Base-by-base conservation (phyloP, 2,888 invertebrate species). In the Andrena marginata region DNA sequence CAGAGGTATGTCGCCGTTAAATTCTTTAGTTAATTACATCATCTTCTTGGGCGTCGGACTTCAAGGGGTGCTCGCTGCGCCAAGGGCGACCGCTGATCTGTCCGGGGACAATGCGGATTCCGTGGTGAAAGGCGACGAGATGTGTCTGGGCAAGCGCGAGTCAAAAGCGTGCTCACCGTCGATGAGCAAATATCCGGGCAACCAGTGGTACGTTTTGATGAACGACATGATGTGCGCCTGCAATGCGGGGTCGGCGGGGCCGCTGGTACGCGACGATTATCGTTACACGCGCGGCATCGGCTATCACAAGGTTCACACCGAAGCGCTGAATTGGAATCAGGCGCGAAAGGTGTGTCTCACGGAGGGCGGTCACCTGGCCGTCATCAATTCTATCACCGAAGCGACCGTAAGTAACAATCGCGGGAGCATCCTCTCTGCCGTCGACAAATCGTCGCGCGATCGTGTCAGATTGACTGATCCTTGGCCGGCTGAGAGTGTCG, bases 321-420 rank as follows among this genome's bases (percentile, higher is more conserved):
- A 89, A 8, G 78, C 83, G 5, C 84, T 85, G 48, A 88, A 76
- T 13, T 92, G 92, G 92, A 93, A 93, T 80, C 89, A 89, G 2
- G 92, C 93, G 3, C 85, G 92, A 23, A 93, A 92, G 75, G 72
- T 90, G 60, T 92, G 93, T 84, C 92, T 88, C 84, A 91, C 92
- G 60, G 93, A 92, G 78, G 92, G 92, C 8, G 93, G 90, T 49
- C 91, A 93, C 82, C 88, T 93, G 59, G 89, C 90, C 5, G 85
- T 92, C 26, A 65, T 91, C 51, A 90, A 91, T 82, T 89, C 91
- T 6, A 2, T 69, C 65, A 56, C 81, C 59, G 77, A 91, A 73
- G 89, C 88, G 4, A 77, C 85, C 16, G 90, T 90, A 56, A 82
- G 65, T 72, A 23, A 56, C 7, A 29, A 26, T 51, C 26, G 26